Conservation (phyloP, 2,797 vertebrate species). For the Acrossocheilus fasciatus region DNA sequence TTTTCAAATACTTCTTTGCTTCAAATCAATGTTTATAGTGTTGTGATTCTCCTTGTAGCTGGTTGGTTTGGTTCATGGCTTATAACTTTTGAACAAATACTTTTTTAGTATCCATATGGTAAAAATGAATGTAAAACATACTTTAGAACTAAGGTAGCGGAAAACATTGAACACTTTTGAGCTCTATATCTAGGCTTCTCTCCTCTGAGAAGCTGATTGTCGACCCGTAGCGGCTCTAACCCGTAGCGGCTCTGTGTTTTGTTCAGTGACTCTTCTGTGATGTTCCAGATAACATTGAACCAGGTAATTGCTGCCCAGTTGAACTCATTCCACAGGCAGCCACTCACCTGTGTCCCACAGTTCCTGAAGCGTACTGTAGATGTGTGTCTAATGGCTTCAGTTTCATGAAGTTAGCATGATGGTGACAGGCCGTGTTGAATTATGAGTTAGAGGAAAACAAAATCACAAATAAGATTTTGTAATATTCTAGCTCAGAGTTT, state of each 20-base stretch:
- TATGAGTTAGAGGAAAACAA: not conserved
- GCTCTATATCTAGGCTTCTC: not conserved
- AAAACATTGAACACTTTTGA: not conserved
- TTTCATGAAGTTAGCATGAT: not conserved
- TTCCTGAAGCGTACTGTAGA: conserved; percentile 1
- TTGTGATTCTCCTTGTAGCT: not conserved
- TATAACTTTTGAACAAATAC: not conserved
- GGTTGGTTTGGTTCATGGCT: not conserved
- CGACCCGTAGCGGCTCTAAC: not conserved
- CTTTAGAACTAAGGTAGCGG: not conserved
- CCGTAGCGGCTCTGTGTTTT: conserved; percentile 34
- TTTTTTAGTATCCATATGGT: not conserved
- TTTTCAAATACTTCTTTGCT: too few species aligned
- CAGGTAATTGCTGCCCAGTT: conserved; percentile 37
- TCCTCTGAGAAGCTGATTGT: not conserved
- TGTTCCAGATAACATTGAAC: conserved; percentile 53
- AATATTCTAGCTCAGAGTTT: not conserved
- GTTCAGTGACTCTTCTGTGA: not conserved
- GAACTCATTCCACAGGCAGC: not conserved
- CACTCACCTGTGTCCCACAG: conserved; percentile 2
- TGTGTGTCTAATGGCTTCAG: not conserved
- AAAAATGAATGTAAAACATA: not conserved
- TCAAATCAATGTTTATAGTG: too few species aligned
- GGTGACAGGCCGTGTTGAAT: not conserved
- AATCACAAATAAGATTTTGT: not conserved